Evolutionary conservation across 2,113 vertebrate species (phyloP).

Genomic region (Megatriorchis doriae): DNA sequence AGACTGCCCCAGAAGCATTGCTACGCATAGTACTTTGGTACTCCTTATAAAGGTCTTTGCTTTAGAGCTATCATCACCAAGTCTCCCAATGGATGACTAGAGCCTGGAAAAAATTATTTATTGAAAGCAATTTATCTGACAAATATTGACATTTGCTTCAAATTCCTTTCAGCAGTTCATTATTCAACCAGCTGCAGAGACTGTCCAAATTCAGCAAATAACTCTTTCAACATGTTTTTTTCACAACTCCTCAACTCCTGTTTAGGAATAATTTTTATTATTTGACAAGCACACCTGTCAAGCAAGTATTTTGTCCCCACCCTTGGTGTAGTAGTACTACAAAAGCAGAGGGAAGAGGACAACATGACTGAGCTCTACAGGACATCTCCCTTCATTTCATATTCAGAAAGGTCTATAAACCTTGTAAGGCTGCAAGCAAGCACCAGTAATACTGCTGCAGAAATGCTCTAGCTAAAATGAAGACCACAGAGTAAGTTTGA

Average conservation of each 20-base stretch:
- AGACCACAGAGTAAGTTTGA: background rate
- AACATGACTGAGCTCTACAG: background rate
- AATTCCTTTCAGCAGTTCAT: background rate
- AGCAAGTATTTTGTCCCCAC: background rate
- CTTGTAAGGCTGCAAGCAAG: background rate
- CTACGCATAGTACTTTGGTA: fast-evolving
- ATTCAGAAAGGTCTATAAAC: background rate
- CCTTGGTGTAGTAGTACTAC: background rate
- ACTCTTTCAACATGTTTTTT: background rate
- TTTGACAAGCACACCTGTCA: background rate
- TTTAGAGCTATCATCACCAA: background rate
- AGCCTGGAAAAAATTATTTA: background rate
- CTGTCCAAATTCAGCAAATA: background rate
- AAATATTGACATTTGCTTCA: background rate
- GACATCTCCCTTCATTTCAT: background rate
- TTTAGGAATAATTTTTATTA: background rate
- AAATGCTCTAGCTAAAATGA: background rate
- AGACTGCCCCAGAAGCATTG: background rate
- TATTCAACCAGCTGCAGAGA: background rate
- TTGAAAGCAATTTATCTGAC: background rate
- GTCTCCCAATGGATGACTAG: background rate
- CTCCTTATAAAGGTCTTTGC: background rate
- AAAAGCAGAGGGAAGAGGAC: background rate
- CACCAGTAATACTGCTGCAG: background rate
- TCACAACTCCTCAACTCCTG: background rate